Evolutionary conservation across 2,797 vertebrate genomes (phyloP).

Genomic region (Microctenopoma stevenorrisi): DNA sequence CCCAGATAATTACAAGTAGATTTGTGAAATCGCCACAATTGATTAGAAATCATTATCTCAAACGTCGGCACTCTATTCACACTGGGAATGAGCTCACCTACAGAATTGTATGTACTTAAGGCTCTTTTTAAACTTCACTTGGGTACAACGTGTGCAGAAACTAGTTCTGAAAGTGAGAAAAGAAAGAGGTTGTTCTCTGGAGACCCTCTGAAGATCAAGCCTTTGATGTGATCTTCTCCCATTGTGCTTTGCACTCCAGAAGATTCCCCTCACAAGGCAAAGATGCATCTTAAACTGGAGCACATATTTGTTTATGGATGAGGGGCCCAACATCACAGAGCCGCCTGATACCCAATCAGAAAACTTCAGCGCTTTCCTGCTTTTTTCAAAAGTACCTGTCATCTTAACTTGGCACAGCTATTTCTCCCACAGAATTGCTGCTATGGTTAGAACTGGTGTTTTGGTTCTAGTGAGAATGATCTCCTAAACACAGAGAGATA

Average conservation of each 20-base stretch:
- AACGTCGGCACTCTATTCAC: background rate
- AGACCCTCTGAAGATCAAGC: constrained; percentile 56
- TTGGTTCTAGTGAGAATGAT: constrained; percentile 15
- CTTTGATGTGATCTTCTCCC: constrained; percentile 64
- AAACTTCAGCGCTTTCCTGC: constrained; percentile 13
- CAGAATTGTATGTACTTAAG: constrained; percentile 30
- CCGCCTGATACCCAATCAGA: constrained; percentile 52
- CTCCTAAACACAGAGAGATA: constrained; percentile 20
- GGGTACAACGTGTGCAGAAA: constrained; percentile 34
- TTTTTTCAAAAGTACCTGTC: constrained; percentile 44
- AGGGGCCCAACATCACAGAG: constrained; percentile 55
- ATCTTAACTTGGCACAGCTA: constrained; percentile 29
- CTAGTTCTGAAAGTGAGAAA: constrained; percentile 46
- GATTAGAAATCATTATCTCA: constrained; percentile 15
- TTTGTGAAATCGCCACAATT: background rate
- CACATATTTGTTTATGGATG: constrained; percentile 76
- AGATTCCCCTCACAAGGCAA: constrained; percentile 43
- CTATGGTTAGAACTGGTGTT: constrained; percentile 38
- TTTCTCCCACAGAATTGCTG: constrained; percentile 33
- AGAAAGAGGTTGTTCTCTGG: constrained; percentile 51
- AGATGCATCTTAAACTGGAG: constrained; percentile 65
- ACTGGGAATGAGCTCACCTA: constrained; percentile 1
- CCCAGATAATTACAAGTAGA: constrained; percentile 6
- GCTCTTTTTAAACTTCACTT: constrained; percentile 44
- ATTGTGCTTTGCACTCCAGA: constrained; percentile 55